These are phyloP conservation scores for Chelonia mydas DNA, from an alignment of 2,797 vertebrate species.

Conservation along the genomic window DNA sequence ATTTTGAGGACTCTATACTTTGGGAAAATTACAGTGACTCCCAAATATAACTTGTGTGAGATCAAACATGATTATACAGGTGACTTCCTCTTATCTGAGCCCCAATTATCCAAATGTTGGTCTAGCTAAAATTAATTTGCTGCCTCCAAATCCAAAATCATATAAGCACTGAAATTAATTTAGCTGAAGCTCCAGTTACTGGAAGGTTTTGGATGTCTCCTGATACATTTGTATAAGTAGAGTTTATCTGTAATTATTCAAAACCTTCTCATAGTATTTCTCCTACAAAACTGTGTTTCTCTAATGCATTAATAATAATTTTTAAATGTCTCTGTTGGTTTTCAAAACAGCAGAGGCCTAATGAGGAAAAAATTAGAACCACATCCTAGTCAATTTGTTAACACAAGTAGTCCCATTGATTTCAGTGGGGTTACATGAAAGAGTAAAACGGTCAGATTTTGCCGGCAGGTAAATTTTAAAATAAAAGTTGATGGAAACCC, in stretches of 20 bases:
- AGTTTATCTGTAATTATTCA: neutral
- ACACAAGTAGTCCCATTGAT: neutral
- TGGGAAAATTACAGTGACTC: neutral
- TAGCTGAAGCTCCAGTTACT: neutral
- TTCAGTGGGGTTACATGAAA: neutral
- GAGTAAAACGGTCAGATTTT: slow-evolving; percentile 30
- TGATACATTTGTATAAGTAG: neutral
- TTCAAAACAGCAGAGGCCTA: neutral
- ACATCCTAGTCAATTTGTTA: neutral
- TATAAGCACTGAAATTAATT: neutral
- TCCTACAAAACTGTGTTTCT: neutral
- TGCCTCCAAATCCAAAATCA: neutral
- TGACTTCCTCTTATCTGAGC: neutral
- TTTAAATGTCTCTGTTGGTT: neutral
- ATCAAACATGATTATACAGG: neutral
- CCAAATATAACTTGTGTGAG: neutral
- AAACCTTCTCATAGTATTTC: neutral
- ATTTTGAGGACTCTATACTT: neutral
- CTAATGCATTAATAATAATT: slow-evolving; percentile 24
- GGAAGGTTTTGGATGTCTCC: neutral
- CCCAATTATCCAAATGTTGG: neutral
- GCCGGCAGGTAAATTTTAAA: slow-evolving; percentile 14
- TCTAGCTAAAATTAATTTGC: neutral
- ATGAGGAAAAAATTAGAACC: neutral
- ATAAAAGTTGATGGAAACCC: slow-evolving; percentile 34